These are phyloP conservation scores for Liasis olivaceus DNA, from an alignment of 2,797 vertebrate genomes.

Conservation along the genomic window DNA sequence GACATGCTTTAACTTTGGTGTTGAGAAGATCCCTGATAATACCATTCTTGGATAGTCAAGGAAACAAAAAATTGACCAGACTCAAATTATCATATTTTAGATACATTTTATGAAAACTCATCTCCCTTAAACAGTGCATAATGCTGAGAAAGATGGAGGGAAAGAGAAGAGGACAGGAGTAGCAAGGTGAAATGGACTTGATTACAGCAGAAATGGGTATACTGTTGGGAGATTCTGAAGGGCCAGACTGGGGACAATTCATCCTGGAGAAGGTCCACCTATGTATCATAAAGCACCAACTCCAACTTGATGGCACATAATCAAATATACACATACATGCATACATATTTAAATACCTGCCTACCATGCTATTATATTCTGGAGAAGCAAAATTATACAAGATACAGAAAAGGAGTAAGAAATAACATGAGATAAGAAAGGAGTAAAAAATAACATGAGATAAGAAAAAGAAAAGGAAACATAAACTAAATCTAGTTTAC, in stretches of 20 bases:
- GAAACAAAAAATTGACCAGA: not conserved
- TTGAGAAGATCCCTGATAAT: not conserved
- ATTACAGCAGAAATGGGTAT: too few species aligned
- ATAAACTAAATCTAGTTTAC: not conserved
- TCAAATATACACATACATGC: not conserved
- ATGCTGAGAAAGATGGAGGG: not conserved
- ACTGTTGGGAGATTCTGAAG: too few species aligned
- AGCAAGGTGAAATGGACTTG: too few species aligned
- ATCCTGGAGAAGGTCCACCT: not conserved
- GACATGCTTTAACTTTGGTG: not conserved
- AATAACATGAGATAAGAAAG: not conserved
- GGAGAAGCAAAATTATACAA: not conserved
- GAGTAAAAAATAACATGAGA: not conserved
- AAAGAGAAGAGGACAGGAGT: too few species aligned
- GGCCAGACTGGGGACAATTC: not conserved
- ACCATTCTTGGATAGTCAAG: not conserved
- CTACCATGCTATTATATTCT: not conserved
- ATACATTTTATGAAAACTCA: not conserved
- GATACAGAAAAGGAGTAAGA: not conserved
- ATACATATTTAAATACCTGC: not conserved
- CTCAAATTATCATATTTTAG: too few species aligned
- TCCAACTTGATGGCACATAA: not conserved
- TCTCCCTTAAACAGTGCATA: not conserved
- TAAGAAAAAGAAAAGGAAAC: not conserved
- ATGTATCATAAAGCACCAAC: not conserved